A percentile compares a stretch with the other conserved stretches of the same genome.
phyloP scores from a whole-genome alignment of 2,113 vertebrate species.

The Hepsetus odoe region DNA sequence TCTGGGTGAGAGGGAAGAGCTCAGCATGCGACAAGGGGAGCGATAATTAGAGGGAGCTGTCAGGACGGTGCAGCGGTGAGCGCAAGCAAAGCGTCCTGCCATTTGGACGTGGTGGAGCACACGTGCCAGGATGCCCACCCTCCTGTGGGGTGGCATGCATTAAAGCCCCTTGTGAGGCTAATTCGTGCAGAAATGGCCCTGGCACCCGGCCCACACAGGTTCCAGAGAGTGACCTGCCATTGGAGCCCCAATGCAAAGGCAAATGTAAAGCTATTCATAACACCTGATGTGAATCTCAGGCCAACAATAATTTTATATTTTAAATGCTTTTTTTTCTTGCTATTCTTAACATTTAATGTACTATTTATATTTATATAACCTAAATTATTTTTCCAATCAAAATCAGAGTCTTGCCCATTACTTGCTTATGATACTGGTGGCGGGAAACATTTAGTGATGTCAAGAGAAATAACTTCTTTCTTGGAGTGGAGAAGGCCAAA shows the following conservation, averaged over 20 bases:
- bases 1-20: conserved; percentile 63
- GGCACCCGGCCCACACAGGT: conserved; percentile 56
- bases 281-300: neutral
- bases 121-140: conserved; percentile 63
- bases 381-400: no score
- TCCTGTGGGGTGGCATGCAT: conserved; percentile 68
- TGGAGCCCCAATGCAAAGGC: conserved; percentile 30
- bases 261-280: conserved; percentile 25
- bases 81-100: conserved; percentile 52
- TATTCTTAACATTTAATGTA: no score
- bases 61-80: conserved; percentile 60
- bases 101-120: conserved; percentile 48
- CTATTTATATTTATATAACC: no score
- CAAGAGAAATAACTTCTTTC: neutral
- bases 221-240: conserved; percentile 37
- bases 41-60: conserved; percentile 75
- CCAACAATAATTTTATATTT: neutral
- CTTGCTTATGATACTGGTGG: no score
- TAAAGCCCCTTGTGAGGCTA: conserved; percentile 74
- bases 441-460: neutral
- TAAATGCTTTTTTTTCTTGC: neutral
- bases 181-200: conserved; percentile 71
- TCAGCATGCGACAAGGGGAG: conserved; percentile 64
- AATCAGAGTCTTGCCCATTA: neutral
- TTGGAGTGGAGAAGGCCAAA: neutral